Conservation (phyloP, 2,797 vertebrate species). For the Danio jaintianensis region DNA sequence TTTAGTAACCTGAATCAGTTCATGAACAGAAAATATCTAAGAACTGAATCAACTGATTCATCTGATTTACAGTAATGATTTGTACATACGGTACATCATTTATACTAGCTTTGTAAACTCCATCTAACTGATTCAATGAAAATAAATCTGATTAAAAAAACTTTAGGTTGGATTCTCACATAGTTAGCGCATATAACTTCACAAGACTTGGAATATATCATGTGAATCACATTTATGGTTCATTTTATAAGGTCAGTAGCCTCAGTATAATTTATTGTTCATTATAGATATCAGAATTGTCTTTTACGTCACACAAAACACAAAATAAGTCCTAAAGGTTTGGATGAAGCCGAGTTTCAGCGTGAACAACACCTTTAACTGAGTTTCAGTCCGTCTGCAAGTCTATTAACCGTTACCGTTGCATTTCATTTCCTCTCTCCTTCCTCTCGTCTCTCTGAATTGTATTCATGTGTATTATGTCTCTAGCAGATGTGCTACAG, state of each 20-base stretch:
- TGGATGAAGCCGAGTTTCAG: not conserved
- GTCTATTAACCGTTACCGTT: slow-evolving; percentile 19
- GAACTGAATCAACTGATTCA: not conserved
- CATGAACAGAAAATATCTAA: not conserved
- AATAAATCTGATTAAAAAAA: not conserved
- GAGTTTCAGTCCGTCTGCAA: not conserved
- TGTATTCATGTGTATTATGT: slow-evolving; percentile 2
- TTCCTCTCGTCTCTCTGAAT: slow-evolving; percentile 31
- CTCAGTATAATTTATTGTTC: not conserved
- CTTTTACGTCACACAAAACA: not conserved
- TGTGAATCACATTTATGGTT: not conserved
- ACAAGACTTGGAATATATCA: not conserved
- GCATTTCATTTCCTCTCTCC: slow-evolving; percentile 33
- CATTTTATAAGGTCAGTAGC: not conserved
- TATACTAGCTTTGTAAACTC: not conserved
- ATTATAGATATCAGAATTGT: not conserved
- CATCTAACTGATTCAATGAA: not conserved
- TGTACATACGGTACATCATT: not conserved
- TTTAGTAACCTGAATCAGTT: no score
- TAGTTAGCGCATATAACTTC: not conserved
- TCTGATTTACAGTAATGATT: not conserved
- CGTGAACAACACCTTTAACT: slow-evolving; percentile 10
- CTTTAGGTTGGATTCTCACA: not conserved
- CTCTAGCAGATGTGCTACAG: slow-evolving; percentile 41
- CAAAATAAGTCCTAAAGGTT: not conserved